Percentiles rank a stretch among this genome's conserved stretches.
phyloP scores from a whole-genome alignment of 2,888 invertebrate genomes.

The Acrocyrtus sp. region DNA sequence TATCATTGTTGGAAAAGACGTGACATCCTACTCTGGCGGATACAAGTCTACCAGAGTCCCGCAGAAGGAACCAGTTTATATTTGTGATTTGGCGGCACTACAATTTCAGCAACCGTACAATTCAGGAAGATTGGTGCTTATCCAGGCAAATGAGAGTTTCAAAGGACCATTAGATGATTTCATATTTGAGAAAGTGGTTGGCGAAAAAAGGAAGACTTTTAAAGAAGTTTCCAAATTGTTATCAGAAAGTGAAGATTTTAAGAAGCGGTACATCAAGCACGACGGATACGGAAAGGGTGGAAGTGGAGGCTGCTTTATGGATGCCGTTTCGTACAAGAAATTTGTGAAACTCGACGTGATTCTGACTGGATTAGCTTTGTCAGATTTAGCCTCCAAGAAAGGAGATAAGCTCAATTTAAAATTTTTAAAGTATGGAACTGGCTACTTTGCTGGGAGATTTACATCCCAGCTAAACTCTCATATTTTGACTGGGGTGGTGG shows the following conservation, averaged over 20 bases:
- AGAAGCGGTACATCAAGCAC: slow-evolving; percentile 25
- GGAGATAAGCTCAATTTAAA: slow-evolving; percentile 48
- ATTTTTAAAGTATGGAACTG: slow-evolving; percentile 56
- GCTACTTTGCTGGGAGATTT: slow-evolving; percentile 53
- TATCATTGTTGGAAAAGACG: slow-evolving; percentile 45
- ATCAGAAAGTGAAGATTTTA: not conserved
- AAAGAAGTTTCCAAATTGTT: not conserved
- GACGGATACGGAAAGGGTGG: slow-evolving; percentile 18
- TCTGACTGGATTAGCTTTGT: slow-evolving; percentile 37
- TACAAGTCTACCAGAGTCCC: slow-evolving; percentile 16
- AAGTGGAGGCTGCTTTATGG: slow-evolving; percentile 19
- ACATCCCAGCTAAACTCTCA: slow-evolving; percentile 9
- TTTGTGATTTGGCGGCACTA: slow-evolving; percentile 50
- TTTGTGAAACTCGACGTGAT: slow-evolving; percentile 49
- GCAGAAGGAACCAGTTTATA: slow-evolving; percentile 31
- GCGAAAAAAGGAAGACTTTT: slow-evolving; percentile 41
- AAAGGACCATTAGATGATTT: slow-evolving; percentile 48
- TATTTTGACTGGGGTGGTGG: slow-evolving; percentile 44
- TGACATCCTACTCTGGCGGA: slow-evolving; percentile 47
- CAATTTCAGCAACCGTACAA: slow-evolving; percentile 52
- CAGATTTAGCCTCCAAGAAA: slow-evolving; percentile 15
- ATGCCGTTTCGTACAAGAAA: slow-evolving; percentile 42
- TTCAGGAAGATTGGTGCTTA: slow-evolving; percentile 42
- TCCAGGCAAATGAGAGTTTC: slow-evolving; percentile 16
- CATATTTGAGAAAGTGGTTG: slow-evolving; percentile 52